Base-by-base conservation (phyloP, 2,113 vertebrate species). In the Psittacula cyanocephala region DNA sequence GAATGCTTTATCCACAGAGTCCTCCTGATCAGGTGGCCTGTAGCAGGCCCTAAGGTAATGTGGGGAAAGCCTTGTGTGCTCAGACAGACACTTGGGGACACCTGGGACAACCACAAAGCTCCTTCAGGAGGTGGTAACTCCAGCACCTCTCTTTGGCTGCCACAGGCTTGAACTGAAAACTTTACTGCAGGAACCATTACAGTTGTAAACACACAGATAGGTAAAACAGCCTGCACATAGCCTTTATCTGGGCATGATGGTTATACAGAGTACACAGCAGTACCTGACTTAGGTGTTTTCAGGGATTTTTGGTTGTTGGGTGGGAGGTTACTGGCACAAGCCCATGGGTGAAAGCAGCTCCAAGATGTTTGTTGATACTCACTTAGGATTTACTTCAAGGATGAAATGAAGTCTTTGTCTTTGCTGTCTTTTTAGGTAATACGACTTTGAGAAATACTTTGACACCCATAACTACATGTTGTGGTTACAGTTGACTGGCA, bases 111-210 rank as follows among this genome's bases (percentile, higher is more conserved):
- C 16, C 9, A 17, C 33, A 53, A 33, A 88, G 5, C 27, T 68
- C 28, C 47, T 53, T 53, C 20, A 7, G 46, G 49, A 47, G 4
- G 3, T 63, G 23, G 9, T 17, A 41, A 9, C 49, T 72, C 52
- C 29, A 55, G 4, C 20, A 44, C 2, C 7, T 77, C 31, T 52
- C 33, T 76, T 39, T 79, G 41, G 9, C 22, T 47, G 39, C 13
- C 11, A 14, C 0, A 0, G 47, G 17, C 15, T 76, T 60, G 71
- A 71, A 23, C 3, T 1, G 15, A 76, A 37, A 11, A 7, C 3
- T 76, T 71, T 2, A 11, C 19, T 19, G 5, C 31, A n/a, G 47
- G 52, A 70, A 37, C 7, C 9, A 6, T 28, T 59, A 4, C 13
- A 52, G 31, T 27, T 65, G 52, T 41, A 64, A 29, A 39, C 0